phyloP scores from a whole-genome alignment of 2,888 invertebrate genomes.

The Pollenia amentaria region DNA sequence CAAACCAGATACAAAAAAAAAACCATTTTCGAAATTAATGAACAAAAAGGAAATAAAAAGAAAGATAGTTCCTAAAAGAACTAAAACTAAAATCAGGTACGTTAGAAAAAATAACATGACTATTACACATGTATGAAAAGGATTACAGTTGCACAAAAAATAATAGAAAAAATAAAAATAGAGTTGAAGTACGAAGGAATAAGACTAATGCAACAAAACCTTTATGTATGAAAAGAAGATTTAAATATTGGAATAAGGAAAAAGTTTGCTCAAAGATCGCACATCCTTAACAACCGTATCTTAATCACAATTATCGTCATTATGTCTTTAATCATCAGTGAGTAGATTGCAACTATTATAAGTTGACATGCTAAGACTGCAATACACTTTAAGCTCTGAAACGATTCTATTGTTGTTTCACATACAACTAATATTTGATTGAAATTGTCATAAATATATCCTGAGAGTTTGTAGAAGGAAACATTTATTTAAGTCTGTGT shows the following conservation, averaged over 20 bases:
- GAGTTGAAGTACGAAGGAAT: neutral
- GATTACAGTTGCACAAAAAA: neutral
- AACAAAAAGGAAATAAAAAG: constrained; percentile 37
- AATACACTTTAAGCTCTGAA: neutral
- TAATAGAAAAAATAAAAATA: neutral
- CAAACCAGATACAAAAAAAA: neutral
- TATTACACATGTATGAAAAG: constrained; percentile 5
- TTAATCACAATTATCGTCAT: constrained; percentile 5
- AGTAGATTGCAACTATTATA: constrained; percentile 2
- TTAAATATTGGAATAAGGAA: constrained; percentile 51
- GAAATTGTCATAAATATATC: neutral
- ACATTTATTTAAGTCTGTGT: neutral
- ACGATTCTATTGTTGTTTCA: too few relatives aligned
- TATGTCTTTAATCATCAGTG: neutral
- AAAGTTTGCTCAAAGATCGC: constrained; percentile 12
- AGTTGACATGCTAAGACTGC: constrained; percentile 21
- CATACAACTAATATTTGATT: neutral
- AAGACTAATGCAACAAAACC: neutral
- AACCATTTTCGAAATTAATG: constrained; percentile 52
- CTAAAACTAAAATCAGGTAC: neutral
- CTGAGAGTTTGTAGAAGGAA: neutral
- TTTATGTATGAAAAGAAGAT: constrained; percentile 28
- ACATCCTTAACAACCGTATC: constrained; percentile 17
- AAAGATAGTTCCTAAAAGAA: too few relatives aligned
- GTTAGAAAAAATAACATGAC: neutral